These are phyloP conservation scores for Enteromius paludinosus DNA, from an alignment of 2,797 vertebrate species.

Conservation along the genomic window DNA sequence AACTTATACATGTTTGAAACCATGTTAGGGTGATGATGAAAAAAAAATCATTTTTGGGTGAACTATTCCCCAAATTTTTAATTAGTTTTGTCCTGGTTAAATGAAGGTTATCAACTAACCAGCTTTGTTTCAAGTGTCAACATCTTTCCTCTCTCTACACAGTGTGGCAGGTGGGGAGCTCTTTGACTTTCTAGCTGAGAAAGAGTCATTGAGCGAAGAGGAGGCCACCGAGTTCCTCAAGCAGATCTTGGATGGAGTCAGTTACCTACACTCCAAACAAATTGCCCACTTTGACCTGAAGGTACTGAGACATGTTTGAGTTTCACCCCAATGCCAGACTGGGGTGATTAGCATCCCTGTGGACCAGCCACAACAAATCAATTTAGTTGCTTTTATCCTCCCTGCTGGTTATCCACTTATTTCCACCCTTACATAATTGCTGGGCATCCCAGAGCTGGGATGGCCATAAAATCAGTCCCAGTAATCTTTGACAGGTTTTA, in stretches of 20 bases:
- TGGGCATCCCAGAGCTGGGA: background rate
- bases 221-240: slow-evolving; percentile 98
- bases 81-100: background rate
- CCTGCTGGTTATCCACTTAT: slow-evolving; percentile 12
- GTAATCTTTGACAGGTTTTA: background rate
- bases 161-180: slow-evolving; percentile 97
- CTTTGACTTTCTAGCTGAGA: slow-evolving; percentile 98
- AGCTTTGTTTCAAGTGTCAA: background rate
- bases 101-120: background rate
- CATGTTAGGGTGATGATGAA: background rate
- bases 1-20: background rate
- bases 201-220: slow-evolving; percentile 96
- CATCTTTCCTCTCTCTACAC: slow-evolving; percentile 38
- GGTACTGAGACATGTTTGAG: slow-evolving; percentile 72
- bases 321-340: slow-evolving; percentile 9
- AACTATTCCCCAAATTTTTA: background rate
- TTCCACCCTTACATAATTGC: slow-evolving; percentile 12
- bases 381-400: slow-evolving; percentile 33
- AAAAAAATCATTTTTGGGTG: background rate
- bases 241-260: slow-evolving; percentile 96
- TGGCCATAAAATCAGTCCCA: background rate
- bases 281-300: slow-evolving; percentile 99
- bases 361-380: slow-evolving; percentile 52
- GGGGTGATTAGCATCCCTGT: slow-evolving; percentile 34
- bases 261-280: slow-evolving; percentile 93